Base-by-base conservation (phyloP, 2,113 vertebrate species). In the Chaetorhynchus papuensis region DNA sequence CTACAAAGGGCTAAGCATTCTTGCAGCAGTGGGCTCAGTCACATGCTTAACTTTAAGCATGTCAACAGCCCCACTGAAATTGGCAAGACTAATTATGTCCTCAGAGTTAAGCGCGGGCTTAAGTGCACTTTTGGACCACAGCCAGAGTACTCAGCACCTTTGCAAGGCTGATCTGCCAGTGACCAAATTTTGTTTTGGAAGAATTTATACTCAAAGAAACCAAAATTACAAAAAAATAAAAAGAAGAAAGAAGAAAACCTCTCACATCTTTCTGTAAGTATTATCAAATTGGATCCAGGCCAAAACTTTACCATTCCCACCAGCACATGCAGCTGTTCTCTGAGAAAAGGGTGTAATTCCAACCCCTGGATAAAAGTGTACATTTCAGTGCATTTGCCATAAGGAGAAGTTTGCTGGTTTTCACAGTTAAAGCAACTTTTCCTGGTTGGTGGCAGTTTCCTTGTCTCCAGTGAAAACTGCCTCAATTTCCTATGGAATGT, bases 401-500 rank as follows among this genome's bases (percentile, higher is more conserved):
- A 45, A 88, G 82, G 59, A 96, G 59, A 90, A 63, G 52, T 75
- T 88, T 70, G 70, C 47, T 6, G 5, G 80, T 91, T 95, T 95
- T 80, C 90, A 83, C 92, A 91, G 64, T 21, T 88, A 63, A 81
- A 86, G 54, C 47, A 86, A 44, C 84, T 83, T 94, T 83, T 96
- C 60, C 71, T 90, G 50, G 63, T 81, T 77, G 70, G 50, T 83
- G 74, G 79, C 4, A 47, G 59, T 77, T 96, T 93, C 90, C 82
- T 66, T 88, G 75, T 70, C 71, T 91, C 56, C 71, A 74, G 71
- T 74, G 93, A 97, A 95, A 97, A 89, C 33, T 70, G 31, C 84
- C 50, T 88, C 79, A 88, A 88, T 97, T 97, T 96, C 85, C 94
- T 94, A 63, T 76, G 91, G 93, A 96, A 91, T 91, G 75, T 93